Evolutionary conservation across 35 echinoderm and acorn worm genomes (phyloP), one percentile per base, ranked within the genome.

Genomic region (Nesometra sesokonis): DNA sequence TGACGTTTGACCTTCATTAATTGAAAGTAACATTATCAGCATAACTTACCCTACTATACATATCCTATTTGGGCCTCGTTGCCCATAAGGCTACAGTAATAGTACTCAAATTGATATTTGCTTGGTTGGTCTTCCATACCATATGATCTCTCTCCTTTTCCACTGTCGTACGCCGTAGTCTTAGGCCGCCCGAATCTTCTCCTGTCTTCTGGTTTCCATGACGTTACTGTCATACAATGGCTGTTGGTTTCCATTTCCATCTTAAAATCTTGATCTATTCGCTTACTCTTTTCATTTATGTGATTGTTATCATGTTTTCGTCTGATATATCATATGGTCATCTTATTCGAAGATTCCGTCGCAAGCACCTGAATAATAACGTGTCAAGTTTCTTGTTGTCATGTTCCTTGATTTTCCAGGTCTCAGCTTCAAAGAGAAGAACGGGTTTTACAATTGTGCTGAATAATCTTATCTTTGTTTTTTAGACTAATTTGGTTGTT

Each of bases 311-410:
- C 23, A 81, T 7, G 27, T 36, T 32, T 32, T 33, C 13, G 39
- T 84, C n/a, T 84, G 82, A 84, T 29, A 84, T 39, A 0, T 13
- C 36, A 36, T 84, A 39, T 67, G 36, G 82, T 35, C 82, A 84
- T 39, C 82, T 17, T 31, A 84, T 40, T 13, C 31, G 8, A 34
- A 84, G 30, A 19, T 38, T 36, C 27, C 36, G 3, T 84, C 36
- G 29, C 9, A 84, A 29, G 11, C 33, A 35, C 17, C 39, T 84
- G 82, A 84, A 38, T 27, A 27, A 35, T 11, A 84, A 84, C 39
- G 32, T 38, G 82, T 84, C 36, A 11, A 84, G 82, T 40, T 84
- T 84, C 82, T 67, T 67, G 52, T 67, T 67, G 52, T 67, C 52
- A 9, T 9, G 9, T 39, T 84, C 82, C 7, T 37, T 84, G 5